These are phyloP conservation scores for Paraescarpia echinospica DNA, from an alignment of 1,140 invertebrate genomes.

Conservation along the genomic window DNA sequence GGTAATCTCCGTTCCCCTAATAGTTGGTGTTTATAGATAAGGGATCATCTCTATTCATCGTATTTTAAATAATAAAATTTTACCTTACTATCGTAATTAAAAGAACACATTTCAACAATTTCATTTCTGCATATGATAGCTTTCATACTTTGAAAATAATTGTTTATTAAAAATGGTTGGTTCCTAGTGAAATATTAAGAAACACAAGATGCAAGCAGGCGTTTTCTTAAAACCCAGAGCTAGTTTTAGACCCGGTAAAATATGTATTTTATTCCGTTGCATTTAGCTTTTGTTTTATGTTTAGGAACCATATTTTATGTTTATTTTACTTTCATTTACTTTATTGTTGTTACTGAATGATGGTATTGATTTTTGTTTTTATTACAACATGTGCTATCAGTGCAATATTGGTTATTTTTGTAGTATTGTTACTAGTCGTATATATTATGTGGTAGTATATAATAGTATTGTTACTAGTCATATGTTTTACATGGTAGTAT, in stretches of 20 bases:
- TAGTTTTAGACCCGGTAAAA: too few relatives aligned
- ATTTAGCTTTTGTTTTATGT: too few relatives aligned
- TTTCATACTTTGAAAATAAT: not conserved
- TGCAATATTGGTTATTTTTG: conserved; percentile 1
- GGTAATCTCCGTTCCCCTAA: too few relatives aligned
- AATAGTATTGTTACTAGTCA: too few relatives aligned
- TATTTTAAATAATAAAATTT: not conserved
- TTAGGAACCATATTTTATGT: not conserved
- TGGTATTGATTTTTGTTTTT: not conserved
- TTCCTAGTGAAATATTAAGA: not conserved
- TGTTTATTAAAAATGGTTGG: not conserved
- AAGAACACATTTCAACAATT: not conserved
- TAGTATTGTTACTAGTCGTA: not conserved
- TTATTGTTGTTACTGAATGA: not conserved
- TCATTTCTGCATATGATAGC: not conserved
- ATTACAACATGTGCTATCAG: not conserved
- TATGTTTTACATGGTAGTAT: too few relatives aligned
- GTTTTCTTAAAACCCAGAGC: too few relatives aligned
- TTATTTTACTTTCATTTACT: not conserved
- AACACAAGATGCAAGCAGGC: not conserved
- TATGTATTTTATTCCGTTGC: too few relatives aligned
- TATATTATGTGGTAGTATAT: not conserved
- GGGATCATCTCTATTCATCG: not conserved
- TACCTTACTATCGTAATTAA: not conserved
- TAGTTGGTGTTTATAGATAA: too few relatives aligned